phyloP scores from a whole-genome alignment of 2,888 invertebrate species.

The Ephialtes manifestator region DNA sequence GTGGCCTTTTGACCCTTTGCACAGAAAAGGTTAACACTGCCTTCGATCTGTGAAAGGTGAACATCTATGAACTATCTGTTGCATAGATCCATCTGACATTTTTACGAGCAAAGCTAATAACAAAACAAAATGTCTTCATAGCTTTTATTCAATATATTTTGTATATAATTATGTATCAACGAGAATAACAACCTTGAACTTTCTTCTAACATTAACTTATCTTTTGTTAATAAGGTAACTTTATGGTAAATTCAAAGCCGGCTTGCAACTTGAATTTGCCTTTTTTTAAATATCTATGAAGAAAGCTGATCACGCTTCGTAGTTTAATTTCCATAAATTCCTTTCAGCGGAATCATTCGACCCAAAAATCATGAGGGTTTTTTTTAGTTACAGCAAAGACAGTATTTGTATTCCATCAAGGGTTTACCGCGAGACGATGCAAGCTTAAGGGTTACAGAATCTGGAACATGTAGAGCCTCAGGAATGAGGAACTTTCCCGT shows the following conservation, averaged over 20 bases:
- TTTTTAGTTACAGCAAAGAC: neutral
- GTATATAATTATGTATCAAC: too few relatives aligned
- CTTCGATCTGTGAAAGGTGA: neutral
- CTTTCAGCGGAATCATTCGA: neutral
- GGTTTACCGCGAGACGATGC: too few relatives aligned
- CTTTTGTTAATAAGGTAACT: too few relatives aligned
- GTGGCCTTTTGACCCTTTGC: neutral
- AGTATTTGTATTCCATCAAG: neutral
- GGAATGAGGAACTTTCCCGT: slow-evolving; percentile 4
- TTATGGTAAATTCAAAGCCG: neutral
- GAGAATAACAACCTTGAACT: too few relatives aligned
- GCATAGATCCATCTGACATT: too few relatives aligned
- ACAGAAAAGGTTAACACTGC: neutral
- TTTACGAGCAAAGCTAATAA: too few relatives aligned
- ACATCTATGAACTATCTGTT: neutral
- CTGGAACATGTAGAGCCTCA: neutral
- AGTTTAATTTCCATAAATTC: neutral
- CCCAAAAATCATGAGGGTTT: neutral
- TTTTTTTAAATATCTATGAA: neutral
- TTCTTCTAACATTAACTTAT: too few relatives aligned
- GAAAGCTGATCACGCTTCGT: neutral
- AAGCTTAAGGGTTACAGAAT: neutral
- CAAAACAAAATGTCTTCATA: too few relatives aligned
- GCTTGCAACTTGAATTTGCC: neutral
- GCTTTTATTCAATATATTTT: too few relatives aligned